phyloP scores from a whole-genome alignment of 2,797 vertebrate species.

The Delichon dasypus region DNA sequence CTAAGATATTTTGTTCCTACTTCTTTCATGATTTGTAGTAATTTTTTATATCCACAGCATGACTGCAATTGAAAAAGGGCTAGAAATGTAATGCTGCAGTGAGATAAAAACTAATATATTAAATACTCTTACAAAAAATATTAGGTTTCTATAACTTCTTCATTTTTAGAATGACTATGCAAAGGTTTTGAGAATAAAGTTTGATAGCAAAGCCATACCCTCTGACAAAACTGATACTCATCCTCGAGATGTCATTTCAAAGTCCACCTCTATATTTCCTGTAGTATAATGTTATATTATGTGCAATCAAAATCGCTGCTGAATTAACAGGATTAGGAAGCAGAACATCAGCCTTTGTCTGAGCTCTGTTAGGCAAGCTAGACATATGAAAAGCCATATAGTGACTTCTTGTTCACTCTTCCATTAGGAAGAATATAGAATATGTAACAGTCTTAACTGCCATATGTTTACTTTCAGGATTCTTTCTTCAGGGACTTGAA shows the following conservation, averaged over 20 bases:
- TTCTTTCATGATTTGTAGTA: constrained; percentile 15
- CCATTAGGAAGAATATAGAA: background rate
- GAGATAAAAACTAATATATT: background rate
- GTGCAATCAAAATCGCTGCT: background rate
- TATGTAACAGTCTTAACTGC: background rate
- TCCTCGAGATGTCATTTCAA: background rate
- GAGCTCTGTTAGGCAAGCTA: background rate
- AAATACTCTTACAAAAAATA: background rate
- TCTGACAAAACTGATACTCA: background rate
- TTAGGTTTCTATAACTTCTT: background rate
- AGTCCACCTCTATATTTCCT: background rate
- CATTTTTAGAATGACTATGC: background rate
- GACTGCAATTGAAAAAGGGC: background rate
- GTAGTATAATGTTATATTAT: background rate
- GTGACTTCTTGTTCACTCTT: background rate
- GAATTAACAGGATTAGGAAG: background rate
- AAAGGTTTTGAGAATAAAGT: constrained; percentile 31
- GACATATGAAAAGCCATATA: background rate
- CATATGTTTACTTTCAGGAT: background rate
- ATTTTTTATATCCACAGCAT: background rate
- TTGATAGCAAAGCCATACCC: background rate
- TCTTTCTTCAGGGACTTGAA: background rate
- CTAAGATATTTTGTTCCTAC: background rate
- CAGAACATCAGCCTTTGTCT: background rate
- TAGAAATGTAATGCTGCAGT: constrained; percentile 2